Base-by-base conservation (phyloP, 2,113 vertebrate species). In the Todiramphus saurophagus region DNA sequence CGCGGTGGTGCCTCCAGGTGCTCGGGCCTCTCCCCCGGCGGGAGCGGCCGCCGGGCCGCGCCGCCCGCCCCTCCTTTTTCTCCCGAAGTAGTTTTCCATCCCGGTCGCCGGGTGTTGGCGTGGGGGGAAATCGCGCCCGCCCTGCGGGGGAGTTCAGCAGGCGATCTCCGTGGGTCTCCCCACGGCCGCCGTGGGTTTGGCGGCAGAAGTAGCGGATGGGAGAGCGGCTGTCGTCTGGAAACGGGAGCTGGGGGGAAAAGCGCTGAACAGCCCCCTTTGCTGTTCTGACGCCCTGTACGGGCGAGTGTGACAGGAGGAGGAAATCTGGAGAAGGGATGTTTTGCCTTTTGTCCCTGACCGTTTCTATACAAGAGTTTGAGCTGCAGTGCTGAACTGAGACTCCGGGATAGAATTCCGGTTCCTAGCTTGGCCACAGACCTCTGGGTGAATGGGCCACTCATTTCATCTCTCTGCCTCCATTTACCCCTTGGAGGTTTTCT, bases 221-320 rank as follows among this genome's bases (percentile, higher is more conserved):
- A 35, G 9, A 10, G 87, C 44, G 19, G 46, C 67, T n/a, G 68
- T 25, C 16, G 10, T 25, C 58, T 28, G 60, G 66, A 8, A 20
- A 35, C 23, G 43, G 63, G 55, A 74, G 50, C 5, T 20, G 35
- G 2, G 67, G 11, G 58, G 63, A 19, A 28, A 83, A 80, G 72
- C 44, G 8, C 43, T 7, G 2, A 31, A 30, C 44, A 17, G 24
- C 7, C 3, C 51, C 63, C 39, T 20, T 59, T 59, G 37, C 73
- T 12, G 4, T 63, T 37, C 1, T 10, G 28, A 1, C 6, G 43
- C 27, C 10, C 1, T 11, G 64, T 24, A 19, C 30, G 20, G 10
- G 66, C 31, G 33, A 24, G 58, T 14, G 67, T 23, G 74, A 50
- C 67, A n/a, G 81, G 8, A 35, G 33, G 23, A 35, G 25, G 37